These are phyloP conservation scores for Meiosimyza decipiens DNA, from an alignment of 2,888 invertebrate genomes.

Conservation along the genomic window DNA sequence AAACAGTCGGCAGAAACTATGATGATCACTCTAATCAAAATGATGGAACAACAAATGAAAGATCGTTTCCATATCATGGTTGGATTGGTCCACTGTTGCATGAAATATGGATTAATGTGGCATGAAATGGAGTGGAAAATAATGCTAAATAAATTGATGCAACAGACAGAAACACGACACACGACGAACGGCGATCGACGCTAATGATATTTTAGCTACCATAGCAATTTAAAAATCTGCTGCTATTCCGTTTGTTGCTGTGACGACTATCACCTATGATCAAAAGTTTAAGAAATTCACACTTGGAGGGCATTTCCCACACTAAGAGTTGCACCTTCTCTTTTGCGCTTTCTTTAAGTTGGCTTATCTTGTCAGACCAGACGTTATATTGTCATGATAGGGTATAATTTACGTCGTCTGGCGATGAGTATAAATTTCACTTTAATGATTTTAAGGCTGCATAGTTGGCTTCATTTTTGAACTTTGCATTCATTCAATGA, in stretches of 20 bases:
- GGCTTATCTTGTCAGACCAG: neutral
- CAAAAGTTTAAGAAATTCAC: slow-evolving; percentile 13
- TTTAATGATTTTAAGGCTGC: too few species aligned
- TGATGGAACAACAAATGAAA: neutral
- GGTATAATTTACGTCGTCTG: neutral
- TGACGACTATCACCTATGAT: slow-evolving; percentile 25
- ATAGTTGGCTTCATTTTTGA: too few species aligned
- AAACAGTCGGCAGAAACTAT: neutral
- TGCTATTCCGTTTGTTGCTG: neutral
- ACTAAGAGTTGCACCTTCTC: neutral
- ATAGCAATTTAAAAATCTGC: neutral
- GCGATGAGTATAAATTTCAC: too few species aligned
- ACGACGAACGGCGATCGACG: neutral
- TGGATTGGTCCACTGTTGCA: neutral
- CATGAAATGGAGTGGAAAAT: slow-evolving; percentile 35
- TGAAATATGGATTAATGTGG: slow-evolving; percentile 31
- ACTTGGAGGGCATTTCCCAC: slow-evolving; percentile 33
- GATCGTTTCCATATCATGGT: neutral
- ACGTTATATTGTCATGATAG: slow-evolving; percentile 16
- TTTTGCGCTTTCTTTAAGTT: slow-evolving; percentile 2
- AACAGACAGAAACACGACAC: slow-evolving; percentile 1
- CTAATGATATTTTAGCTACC: slow-evolving; percentile 30
- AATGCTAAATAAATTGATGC: slow-evolving; percentile 26
- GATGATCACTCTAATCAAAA: slow-evolving; percentile 6
- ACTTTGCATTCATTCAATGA: too few species aligned